Percentiles rank a stretch among this genome's conserved stretches.
Conservation (phyloP, 2,113 vertebrate genomes). For the Tragelaphus scriptus region DNA sequence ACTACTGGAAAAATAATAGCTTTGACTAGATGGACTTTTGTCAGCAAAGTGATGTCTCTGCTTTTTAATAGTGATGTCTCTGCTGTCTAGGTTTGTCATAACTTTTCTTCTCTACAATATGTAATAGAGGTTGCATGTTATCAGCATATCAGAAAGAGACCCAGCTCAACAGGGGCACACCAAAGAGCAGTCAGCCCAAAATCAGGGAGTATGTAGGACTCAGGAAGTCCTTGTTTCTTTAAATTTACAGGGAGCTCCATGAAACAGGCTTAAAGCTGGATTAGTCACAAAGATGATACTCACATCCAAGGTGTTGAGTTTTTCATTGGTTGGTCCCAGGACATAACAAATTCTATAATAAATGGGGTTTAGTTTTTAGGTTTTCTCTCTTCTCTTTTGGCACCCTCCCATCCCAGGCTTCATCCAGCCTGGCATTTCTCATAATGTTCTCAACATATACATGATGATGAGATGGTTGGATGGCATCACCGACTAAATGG, state of each 20-base stretch:
- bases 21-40: not conserved
- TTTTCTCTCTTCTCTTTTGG: not conserved
- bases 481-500: not conserved
- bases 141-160: not conserved
- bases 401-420: not conserved
- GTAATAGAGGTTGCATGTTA: not conserved
- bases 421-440: not conserved
- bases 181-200: not conserved
- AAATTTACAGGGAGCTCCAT: not conserved
- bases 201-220: not conserved
- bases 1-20: not conserved
- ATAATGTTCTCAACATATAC: not conserved
- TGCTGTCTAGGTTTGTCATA: not conserved
- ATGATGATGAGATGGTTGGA: not conserved
- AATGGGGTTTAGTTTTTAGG: not conserved
- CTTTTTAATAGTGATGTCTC: not conserved
- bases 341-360: not conserved
- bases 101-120: not conserved
- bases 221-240: not conserved
- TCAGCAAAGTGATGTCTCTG: not conserved
- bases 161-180: not conserved
- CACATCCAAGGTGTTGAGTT: not conserved
- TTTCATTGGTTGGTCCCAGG: not conserved
- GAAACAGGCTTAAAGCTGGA: not conserved
- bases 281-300: constrained; percentile 22